Conservation (phyloP, 1,140 invertebrate genomes). For the Calosoma granatense region DNA sequence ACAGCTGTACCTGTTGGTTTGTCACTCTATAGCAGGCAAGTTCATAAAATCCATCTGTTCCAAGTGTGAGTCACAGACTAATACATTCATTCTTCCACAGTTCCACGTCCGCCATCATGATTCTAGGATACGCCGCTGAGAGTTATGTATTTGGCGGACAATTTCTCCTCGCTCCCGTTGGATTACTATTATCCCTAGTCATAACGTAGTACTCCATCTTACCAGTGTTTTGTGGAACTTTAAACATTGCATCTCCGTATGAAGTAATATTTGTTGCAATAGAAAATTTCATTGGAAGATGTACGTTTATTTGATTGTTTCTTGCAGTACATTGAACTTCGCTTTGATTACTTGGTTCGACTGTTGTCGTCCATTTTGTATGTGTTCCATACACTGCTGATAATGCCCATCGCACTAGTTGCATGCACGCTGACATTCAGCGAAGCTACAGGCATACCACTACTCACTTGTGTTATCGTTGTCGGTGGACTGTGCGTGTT, state of each 20-base stretch:
- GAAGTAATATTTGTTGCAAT: too few relatives aligned
- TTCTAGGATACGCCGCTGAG: not conserved
- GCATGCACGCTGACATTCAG: too few relatives aligned
- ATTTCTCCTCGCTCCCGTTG: not conserved
- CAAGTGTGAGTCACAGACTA: too few relatives aligned
- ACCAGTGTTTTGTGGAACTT: too few relatives aligned
- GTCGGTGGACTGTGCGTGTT: not conserved
- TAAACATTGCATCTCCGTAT: not conserved
- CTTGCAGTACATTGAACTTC: not conserved
- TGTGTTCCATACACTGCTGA: not conserved
- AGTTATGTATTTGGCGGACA: not conserved
- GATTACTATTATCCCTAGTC: not conserved
- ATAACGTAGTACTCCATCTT: not conserved
- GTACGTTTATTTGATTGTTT: too few relatives aligned
- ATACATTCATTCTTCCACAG: too few relatives aligned
- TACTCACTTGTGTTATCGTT: not conserved
- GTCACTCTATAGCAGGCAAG: too few relatives aligned
- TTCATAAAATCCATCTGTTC: not conserved
- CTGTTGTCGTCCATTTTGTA: not conserved
- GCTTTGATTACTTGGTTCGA: not conserved
- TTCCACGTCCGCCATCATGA: too few relatives aligned
- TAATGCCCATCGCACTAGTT: not conserved
- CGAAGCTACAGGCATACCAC: too few relatives aligned
- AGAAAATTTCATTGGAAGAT: not conserved
- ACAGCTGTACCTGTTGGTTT: too few relatives aligned